These are phyloP conservation scores for Bathynomus jamesi DNA, from an alignment of 1,140 invertebrate species.

Conservation along the genomic window DNA sequence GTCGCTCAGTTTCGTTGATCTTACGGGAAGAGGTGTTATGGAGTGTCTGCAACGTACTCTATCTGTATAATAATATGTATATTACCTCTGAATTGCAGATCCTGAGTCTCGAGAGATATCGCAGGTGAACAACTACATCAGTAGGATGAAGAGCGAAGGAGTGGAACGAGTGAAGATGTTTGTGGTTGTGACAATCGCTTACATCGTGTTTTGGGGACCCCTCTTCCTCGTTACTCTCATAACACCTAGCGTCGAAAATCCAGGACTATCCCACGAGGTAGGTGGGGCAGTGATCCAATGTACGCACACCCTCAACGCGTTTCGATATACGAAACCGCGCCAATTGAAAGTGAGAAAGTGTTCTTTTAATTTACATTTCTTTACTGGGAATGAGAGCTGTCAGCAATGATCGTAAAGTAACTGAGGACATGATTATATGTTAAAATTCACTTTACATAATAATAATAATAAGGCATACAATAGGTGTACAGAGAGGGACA, in stretches of 20 bases:
- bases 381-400: no score
- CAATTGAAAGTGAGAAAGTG: background rate
- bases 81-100: constrained; percentile 30
- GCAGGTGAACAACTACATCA: constrained; percentile 66
- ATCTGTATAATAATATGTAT: no score
- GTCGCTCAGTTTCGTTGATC: no score
- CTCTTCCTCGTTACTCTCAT: constrained; percentile 71
- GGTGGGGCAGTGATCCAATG: background rate
- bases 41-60: no score
- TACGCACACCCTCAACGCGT: background rate
- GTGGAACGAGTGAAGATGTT: constrained; percentile 58
- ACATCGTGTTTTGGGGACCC: constrained; percentile 80
- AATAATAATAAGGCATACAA: background rate
- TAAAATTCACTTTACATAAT: no score
- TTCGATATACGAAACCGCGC: background rate
- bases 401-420: no score
- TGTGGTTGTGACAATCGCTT: constrained; percentile 71
- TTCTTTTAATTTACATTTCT: background rate
- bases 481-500: no score
- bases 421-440: no score
- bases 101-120: constrained; percentile 52
- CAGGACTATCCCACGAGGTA: constrained; percentile 35
- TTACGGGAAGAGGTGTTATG: no score
- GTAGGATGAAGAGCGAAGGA: constrained; percentile 61
- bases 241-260: constrained; percentile 40